These are phyloP conservation scores for Oostethus manadensis DNA, from an alignment of 2,113 vertebrate genomes.

Conservation along the genomic window DNA sequence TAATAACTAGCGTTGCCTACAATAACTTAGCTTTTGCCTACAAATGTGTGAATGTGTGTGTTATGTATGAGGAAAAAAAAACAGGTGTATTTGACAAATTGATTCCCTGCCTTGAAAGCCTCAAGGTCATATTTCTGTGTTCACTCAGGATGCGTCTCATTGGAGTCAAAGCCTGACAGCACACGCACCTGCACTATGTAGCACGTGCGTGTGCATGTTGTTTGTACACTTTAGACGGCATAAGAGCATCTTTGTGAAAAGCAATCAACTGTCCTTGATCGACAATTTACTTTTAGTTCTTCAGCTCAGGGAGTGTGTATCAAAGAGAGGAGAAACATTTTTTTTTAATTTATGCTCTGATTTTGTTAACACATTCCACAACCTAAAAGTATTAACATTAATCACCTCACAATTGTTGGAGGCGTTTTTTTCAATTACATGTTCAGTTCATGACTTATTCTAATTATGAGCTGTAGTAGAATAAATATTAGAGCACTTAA, in stretches of 20 bases:
- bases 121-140: constrained; percentile 28
- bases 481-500: too few relatives aligned
- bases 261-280: neutral
- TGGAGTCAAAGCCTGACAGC: constrained; percentile 29
- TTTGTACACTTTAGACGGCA: neutral
- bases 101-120: constrained; percentile 23
- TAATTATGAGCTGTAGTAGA: too few relatives aligned
- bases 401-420: neutral
- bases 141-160: constrained; percentile 16
- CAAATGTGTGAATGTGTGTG: constrained; percentile 6
- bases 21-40: constrained; percentile 41
- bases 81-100: constrained; percentile 37
- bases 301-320: neutral
- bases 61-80: constrained; percentile 35
- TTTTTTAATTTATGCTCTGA: neutral
- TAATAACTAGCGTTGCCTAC: constrained; percentile 55
- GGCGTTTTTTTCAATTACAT: neutral
- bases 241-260: neutral
- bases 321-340: neutral
- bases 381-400: neutral
- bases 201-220: neutral
- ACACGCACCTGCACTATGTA: constrained; percentile 2
- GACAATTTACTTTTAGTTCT: neutral
- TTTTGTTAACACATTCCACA: neutral
- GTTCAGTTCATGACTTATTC: too few relatives aligned